A percentile compares a stretch with the other conserved stretches of the same genome.
Evolutionary conservation across 2,797 vertebrate genomes (phyloP).

Genomic region (Hybognathus amarus): DNA sequence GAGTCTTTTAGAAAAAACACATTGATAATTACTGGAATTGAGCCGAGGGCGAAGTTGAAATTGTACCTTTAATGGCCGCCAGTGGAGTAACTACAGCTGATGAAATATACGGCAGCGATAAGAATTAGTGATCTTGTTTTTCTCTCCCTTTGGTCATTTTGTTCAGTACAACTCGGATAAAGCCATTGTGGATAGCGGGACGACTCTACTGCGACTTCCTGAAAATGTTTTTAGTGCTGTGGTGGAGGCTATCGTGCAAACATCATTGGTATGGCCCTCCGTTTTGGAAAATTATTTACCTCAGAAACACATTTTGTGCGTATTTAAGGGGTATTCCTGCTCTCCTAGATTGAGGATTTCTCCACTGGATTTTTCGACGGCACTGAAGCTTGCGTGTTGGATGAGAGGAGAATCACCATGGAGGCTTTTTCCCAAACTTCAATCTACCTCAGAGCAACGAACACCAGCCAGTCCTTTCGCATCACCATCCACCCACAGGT

Average conservation of each 20-base stretch:
- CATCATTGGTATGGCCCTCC: slow-evolving; percentile 83
- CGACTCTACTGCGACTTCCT: slow-evolving; percentile 93
- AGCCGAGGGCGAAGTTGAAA: slow-evolving; percentile 7
- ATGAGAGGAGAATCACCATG: slow-evolving; percentile 86
- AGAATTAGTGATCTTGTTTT: slow-evolving; percentile 49
- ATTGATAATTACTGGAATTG: slow-evolving; percentile 8
- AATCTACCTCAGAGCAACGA: slow-evolving; percentile 91
- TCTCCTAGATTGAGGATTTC: slow-evolving; percentile 87
- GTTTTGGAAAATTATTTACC: neutral
- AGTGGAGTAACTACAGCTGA: slow-evolving; percentile 22
- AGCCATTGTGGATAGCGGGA: slow-evolving; percentile 98
- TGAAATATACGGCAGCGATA: neutral
- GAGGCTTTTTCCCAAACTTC: slow-evolving; percentile 96
- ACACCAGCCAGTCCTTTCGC: slow-evolving; percentile 91
- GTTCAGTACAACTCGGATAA: slow-evolving; percentile 93
- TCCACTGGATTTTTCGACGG: slow-evolving; percentile 93
- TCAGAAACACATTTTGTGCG: neutral
- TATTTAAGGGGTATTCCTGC: neutral
- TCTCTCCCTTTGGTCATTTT: slow-evolving; percentile 19
- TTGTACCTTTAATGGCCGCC: neutral
- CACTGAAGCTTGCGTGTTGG: slow-evolving; percentile 94
- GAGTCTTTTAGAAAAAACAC: neutral
- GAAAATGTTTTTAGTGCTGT: slow-evolving; percentile 90
- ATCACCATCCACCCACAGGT: slow-evolving; percentile 96
- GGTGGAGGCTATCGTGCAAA: slow-evolving; percentile 86